A percentile compares a stretch with the other conserved stretches of the same genome.
phyloP scores from a whole-genome alignment of 1,140 invertebrate species.

The Bombus polaris region DNA sequence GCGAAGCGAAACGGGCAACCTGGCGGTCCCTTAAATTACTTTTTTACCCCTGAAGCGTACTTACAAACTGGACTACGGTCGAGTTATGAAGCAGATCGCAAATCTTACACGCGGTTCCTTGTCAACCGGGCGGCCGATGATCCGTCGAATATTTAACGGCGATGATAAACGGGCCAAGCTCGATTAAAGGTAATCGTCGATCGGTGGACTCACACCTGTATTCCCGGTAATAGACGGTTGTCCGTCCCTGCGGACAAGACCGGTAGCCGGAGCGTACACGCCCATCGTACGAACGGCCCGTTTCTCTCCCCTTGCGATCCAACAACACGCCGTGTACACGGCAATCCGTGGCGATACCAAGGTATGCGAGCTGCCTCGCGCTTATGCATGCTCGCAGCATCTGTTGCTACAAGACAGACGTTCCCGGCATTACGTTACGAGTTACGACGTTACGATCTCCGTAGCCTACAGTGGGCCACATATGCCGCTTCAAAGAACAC shows the following conservation, averaged over 20 bases:
- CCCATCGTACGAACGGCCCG: conserved; percentile 52
- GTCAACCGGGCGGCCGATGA: conserved; percentile 3
- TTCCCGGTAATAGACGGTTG: conserved; percentile 61
- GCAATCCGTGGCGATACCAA: conserved; percentile 34
- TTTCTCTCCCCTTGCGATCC: conserved; percentile 39
- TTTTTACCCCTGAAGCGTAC: background rate
- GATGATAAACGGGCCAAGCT: conserved; percentile 13
- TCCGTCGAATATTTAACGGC: conserved; percentile 26
- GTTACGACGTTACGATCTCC: conserved; percentile 67
- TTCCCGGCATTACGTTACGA: conserved; percentile 69
- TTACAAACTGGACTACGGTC: background rate
- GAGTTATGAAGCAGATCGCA: background rate
- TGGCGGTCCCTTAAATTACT: background rate
- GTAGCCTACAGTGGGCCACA: conserved; percentile 57
- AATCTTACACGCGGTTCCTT: background rate
- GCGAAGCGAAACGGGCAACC: background rate
- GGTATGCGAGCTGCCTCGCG: conserved; percentile 53
- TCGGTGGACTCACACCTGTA: conserved; percentile 57
- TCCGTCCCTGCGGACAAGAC: conserved; percentile 64
- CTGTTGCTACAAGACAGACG: conserved; percentile 75
- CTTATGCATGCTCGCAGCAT: conserved; percentile 75
- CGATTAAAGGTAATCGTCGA: conserved; percentile 41
- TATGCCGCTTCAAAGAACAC: conserved; percentile 35
- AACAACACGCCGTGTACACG: conserved; percentile 38
- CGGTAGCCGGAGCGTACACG: conserved; percentile 58